Evolutionary conservation across 2,797 vertebrate genomes (phyloP).

Genomic region (Hephaestus fuliginosus): DNA sequence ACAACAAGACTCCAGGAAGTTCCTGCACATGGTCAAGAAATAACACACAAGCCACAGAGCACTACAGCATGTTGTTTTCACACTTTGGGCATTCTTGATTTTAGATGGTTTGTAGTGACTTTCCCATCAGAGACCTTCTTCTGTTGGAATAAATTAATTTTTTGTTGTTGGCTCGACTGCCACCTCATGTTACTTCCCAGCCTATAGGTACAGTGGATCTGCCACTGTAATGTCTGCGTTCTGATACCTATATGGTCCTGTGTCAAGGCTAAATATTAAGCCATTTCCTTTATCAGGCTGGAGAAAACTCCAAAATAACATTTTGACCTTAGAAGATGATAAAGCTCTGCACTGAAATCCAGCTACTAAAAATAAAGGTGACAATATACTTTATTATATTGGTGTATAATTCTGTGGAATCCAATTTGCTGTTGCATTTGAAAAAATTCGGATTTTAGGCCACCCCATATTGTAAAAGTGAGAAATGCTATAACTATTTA

Average conservation of each 20-base stretch:
- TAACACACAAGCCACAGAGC: neutral
- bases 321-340: neutral
- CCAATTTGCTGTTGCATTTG: constrained; percentile 3
- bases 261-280: neutral
- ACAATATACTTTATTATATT: neutral
- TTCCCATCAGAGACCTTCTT: neutral
- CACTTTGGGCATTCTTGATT: neutral
- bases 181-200: neutral
- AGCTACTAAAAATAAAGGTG: neutral
- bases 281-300: neutral
- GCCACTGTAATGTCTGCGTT: neutral
- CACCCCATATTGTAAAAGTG: neutral
- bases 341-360: neutral
- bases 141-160: neutral
- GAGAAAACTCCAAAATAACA: neutral
- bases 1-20: neutral
- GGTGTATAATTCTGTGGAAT: constrained; percentile 4
- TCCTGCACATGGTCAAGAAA: neutral
- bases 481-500: neutral
- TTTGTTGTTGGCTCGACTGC: neutral
- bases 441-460: constrained; percentile 3
- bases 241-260: neutral
- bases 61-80: neutral
- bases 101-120: neutral
- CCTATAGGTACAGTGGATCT: neutral